Evolutionary conservation across 2,797 vertebrate genomes (phyloP).

Genomic region (Pangasius macronema): DNA sequence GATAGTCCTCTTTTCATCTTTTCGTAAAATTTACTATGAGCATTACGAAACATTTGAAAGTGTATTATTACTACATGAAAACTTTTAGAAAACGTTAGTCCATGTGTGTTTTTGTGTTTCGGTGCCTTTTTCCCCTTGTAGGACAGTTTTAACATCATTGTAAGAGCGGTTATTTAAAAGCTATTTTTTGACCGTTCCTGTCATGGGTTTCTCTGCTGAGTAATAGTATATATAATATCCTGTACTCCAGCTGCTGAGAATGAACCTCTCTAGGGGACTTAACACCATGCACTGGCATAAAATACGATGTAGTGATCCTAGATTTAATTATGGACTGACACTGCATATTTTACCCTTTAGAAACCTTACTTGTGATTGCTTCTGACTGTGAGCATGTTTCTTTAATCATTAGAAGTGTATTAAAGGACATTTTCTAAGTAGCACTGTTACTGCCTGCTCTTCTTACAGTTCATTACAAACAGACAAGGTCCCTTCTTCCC

Average conservation of each 20-base stretch:
- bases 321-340: slow-evolving; percentile 6
- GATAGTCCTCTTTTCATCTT: too few relatives aligned
- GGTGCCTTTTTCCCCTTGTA: not conserved
- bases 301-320: not conserved
- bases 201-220: slow-evolving; percentile 21
- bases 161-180: slow-evolving; percentile 14
- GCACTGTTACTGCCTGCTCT: not conserved
- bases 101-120: not conserved
- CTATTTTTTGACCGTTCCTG: slow-evolving; percentile 18
- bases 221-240: not conserved
- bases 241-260: slow-evolving; percentile 1
- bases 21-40: too few relatives aligned
- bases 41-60: too few relatives aligned
- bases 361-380: not conserved
- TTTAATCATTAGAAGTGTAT: not conserved
- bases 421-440: not conserved
- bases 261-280: not conserved
- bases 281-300: not conserved
- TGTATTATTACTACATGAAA: too few relatives aligned
- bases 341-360: not conserved
- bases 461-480: not conserved
- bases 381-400: not conserved
- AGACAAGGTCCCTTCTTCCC: not conserved
- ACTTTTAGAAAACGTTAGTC: not conserved
- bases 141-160: not conserved